Evolutionary conservation across 2,113 vertebrate species (phyloP).

Genomic region (Datnioides undecimradiatus): DNA sequence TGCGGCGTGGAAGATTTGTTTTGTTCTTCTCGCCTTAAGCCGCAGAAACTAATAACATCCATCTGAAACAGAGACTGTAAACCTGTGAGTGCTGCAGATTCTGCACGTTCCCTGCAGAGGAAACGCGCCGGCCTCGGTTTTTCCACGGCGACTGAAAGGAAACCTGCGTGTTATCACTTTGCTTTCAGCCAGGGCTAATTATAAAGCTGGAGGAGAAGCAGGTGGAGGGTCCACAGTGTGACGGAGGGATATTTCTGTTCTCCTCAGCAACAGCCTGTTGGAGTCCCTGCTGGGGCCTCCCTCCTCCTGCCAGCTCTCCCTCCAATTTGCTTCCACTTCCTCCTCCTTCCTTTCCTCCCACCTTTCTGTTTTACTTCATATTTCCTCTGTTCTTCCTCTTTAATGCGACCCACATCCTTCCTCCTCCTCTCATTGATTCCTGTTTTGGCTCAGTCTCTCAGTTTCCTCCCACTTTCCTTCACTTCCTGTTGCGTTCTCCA

Average conservation of each 20-base stretch:
- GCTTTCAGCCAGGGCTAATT: slow-evolving; percentile 40
- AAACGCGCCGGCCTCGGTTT: not conserved
- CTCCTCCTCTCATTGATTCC: not conserved
- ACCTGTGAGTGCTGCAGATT: not conserved
- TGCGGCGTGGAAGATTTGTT: not conserved
- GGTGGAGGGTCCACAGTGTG: slow-evolving; percentile 41
- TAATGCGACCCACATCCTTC: slow-evolving; percentile 24
- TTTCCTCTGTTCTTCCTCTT: slow-evolving; percentile 8
- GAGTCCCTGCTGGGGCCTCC: slow-evolving; percentile 39
- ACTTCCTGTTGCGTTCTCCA: not conserved
- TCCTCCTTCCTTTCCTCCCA: slow-evolving; percentile 30
- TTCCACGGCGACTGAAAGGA: not conserved
- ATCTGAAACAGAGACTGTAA: not conserved
- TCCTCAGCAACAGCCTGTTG: slow-evolving; percentile 46
- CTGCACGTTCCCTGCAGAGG: not conserved
- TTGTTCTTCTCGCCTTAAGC: not conserved
- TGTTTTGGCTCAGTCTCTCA: no score
- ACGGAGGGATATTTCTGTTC: slow-evolving; percentile 42
- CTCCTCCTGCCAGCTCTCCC: slow-evolving; percentile 8
- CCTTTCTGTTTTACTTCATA: slow-evolving; percentile 8
- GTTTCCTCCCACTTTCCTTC: slow-evolving; percentile 19
- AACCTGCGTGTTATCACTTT: slow-evolving; percentile 17
- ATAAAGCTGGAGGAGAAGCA: slow-evolving; percentile 43
- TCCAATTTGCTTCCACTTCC: slow-evolving; percentile 21
- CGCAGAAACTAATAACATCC: not conserved